These are phyloP conservation scores for Scaptomyza montana DNA, from an alignment of 1,140 invertebrate species.

Conservation along the genomic window DNA sequence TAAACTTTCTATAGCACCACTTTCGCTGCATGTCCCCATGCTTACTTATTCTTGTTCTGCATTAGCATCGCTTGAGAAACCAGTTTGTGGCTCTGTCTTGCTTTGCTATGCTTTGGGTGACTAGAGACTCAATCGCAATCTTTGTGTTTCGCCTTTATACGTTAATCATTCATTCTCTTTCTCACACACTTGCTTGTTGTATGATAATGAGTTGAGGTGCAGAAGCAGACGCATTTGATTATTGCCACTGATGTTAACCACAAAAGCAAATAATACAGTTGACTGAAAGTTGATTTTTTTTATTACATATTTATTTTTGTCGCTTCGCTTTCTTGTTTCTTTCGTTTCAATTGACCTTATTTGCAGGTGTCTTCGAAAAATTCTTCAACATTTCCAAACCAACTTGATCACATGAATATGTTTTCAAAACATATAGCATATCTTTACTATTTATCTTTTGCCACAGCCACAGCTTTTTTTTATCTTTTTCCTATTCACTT, in stretches of 20 bases:
- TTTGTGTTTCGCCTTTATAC: constrained; percentile 13
- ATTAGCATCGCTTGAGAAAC: constrained; percentile 50
- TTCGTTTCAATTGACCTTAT: constrained; percentile 64
- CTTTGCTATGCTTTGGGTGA: constrained; percentile 35
- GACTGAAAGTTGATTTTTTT: constrained; percentile 39
- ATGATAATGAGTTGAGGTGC: constrained; percentile 36
- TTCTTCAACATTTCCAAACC: no score
- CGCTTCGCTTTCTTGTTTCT: constrained; percentile 39
- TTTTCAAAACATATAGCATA: not conserved
- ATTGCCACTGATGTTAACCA: constrained; percentile 58
- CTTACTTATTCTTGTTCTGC: constrained; percentile 70
- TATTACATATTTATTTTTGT: not conserved
- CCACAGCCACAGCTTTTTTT: constrained; percentile 13
- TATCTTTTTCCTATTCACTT: constrained; percentile 24
- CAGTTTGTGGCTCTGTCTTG: no score
- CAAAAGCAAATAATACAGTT: constrained; percentile 63
- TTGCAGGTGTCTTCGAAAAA: constrained; percentile 51
- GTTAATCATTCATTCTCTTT: constrained; percentile 27
- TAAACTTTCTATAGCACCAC: constrained; percentile 78
- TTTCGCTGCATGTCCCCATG: constrained; percentile 65
- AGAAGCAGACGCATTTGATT: constrained; percentile 37
- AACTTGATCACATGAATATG: constrained; percentile 11
- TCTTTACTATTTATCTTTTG: constrained; percentile 9
- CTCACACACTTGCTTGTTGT: constrained; percentile 12
- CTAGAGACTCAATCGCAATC: constrained; percentile 19